Percentiles rank a stretch among this genome's conserved stretches.
Evolutionary conservation across 2,113 vertebrate species (phyloP).

Genomic region (Cynopterus brachyotis): DNA sequence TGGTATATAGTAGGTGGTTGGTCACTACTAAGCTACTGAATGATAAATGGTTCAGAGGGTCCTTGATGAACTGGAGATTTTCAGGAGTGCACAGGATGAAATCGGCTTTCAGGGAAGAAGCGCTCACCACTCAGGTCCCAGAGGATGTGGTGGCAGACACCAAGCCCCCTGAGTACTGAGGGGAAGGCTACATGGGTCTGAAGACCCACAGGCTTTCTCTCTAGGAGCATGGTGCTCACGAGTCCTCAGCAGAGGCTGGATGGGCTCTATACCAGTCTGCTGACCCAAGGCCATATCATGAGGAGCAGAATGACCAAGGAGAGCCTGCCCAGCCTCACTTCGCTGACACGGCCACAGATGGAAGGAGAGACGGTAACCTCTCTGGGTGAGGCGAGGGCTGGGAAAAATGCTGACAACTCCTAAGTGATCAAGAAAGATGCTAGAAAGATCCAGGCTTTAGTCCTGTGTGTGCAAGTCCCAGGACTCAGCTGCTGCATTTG

Average conservation of each 20-base stretch:
- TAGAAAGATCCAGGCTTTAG: neutral
- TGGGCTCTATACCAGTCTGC: neutral
- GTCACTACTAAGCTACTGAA: neutral
- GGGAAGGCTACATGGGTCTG: neutral
- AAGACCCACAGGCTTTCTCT: neutral
- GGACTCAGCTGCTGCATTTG: neutral
- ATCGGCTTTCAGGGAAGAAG: neutral
- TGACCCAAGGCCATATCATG: neutral
- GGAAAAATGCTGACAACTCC: neutral
- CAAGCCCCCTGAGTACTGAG: neutral
- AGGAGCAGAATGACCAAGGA: neutral
- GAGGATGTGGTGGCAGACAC: neutral
- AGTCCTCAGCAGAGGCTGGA: neutral
- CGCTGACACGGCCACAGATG: neutral
- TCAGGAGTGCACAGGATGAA: neutral
- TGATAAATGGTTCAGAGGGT: neutral
- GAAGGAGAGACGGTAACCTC: neutral
- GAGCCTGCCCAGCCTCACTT: neutral
- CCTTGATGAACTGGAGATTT: neutral
- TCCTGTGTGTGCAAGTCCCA: neutral
- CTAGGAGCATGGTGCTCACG: neutral
- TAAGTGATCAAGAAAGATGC: neutral
- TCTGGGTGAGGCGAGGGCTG: neutral
- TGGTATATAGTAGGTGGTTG: neutral
- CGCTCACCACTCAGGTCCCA: neutral